Evolutionary conservation across 2,797 vertebrate species (phyloP).

Genomic region (Manis crassicaudata): DNA sequence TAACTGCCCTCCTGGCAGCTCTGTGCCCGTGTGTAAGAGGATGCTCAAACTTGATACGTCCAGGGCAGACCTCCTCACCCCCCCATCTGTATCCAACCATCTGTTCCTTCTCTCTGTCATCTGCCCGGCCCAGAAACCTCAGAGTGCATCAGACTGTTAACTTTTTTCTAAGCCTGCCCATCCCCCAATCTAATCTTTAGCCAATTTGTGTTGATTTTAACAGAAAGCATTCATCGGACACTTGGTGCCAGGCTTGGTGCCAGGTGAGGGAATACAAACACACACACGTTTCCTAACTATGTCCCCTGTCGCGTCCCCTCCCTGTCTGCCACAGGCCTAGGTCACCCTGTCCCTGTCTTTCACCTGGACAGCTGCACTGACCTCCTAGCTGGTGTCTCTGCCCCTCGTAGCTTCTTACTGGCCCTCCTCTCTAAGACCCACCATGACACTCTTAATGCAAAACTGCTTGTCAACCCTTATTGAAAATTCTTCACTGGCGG

Average conservation of each 20-base stretch:
- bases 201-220: conserved; percentile 7
- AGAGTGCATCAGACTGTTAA: neutral
- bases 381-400: neutral
- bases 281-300: neutral
- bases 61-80: neutral
- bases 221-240: neutral
- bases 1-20: neutral
- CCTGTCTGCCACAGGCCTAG: neutral
- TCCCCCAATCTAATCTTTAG: neutral
- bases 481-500: neutral
- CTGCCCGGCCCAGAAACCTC: neutral
- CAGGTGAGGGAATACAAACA: neutral
- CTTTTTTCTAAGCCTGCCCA: neutral
- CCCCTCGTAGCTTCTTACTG: neutral
- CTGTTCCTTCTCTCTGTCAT: neutral
- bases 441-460: neutral
- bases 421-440: neutral
- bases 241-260: neutral
- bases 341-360: neutral
- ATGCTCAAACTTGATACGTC: neutral
- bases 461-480: neutral
- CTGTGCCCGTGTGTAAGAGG: neutral
- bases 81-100: fast-evolving
- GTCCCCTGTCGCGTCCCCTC: neutral
- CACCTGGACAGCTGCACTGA: neutral